Evolutionary conservation across 2,888 invertebrate species (phyloP), one percentile per base, ranked within the genome.

Genomic region (Dynastes grantii): DNA sequence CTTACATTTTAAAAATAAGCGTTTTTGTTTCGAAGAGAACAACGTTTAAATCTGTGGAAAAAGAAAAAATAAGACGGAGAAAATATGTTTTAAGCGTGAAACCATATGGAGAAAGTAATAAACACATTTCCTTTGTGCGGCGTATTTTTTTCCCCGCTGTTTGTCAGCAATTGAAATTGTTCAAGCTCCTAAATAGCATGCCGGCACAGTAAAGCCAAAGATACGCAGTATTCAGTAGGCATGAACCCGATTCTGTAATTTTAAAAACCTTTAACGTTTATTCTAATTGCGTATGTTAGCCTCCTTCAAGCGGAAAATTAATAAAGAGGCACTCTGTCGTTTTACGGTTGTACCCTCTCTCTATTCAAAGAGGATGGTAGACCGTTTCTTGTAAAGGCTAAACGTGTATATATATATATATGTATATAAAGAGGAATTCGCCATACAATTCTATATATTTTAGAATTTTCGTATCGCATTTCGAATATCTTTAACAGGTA

Each of bases 231-330:
- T 45, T 49, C 49, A 67, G 16, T 40, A 45, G 49, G 22, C 67
- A 40, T 49, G 67, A 67, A 67, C 67, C 13, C 67, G 49, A 67
- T 45, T 67, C 45, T 27, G 67, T 67, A 67, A 67, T 67, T 67
- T 67, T 40, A 22, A 67, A 67, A 67, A 67, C 55, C 71, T 55
- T 71, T 71, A 55, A 55, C 71, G 55, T 32, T 32, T 32, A 71
- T 71, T 32, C 53, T 53, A 71, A 71, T 71, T 71, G 67, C 45
- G 67, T 67, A 67, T 67, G 67, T 67, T 67, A 16, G 49, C 67
- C 16, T 71, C 71, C 49, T 55, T 16, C 29, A n/a, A 71, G 71
- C 71, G 71, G 11, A 55, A 71, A 71, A 71, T 71, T 71, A 53
- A 71, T 71, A 71, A 71, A 71, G 55, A 37, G 71, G 55, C 71